phyloP scores from a whole-genome alignment of 2,113 vertebrate genomes.

The Neolamprologus kungweensis region DNA sequence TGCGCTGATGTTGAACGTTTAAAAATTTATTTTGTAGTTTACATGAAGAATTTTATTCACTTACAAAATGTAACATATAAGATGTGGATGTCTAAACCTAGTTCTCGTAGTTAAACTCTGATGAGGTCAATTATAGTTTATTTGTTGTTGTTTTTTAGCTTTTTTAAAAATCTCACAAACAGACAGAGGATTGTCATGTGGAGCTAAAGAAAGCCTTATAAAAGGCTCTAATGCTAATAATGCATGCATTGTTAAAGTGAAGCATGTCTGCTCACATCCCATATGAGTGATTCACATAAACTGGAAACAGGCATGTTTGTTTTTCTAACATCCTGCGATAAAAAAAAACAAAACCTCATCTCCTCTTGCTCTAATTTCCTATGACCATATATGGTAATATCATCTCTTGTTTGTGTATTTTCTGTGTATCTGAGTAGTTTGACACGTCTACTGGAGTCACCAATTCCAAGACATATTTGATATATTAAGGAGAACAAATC shows the following conservation, averaged over 20 bases:
- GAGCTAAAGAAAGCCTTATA: too few relatives aligned
- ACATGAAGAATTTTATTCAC: background rate
- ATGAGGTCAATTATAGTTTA: background rate
- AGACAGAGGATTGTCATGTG: background rate
- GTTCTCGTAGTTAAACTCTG: background rate
- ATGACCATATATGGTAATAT: background rate
- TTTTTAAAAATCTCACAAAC: background rate
- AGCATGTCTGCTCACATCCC: background rate
- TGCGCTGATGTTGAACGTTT: background rate
- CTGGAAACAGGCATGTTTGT: background rate
- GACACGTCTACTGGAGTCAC: fast-evolving
- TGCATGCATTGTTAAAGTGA: background rate
- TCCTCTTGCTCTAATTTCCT: background rate
- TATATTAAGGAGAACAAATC: background rate
- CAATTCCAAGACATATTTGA: background rate
- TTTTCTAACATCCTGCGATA: background rate
- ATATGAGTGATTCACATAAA: background rate
- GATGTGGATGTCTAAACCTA: background rate
- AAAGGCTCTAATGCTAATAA: background rate
- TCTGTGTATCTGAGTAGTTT: background rate
- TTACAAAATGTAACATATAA: background rate
- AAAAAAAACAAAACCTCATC: fast-evolving
- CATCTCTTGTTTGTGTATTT: background rate
- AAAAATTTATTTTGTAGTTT: background rate
- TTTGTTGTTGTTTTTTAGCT: fast-evolving